Evolutionary conservation across 2,888 invertebrate genomes (phyloP).

Genomic region (Pollenia angustigena): DNA sequence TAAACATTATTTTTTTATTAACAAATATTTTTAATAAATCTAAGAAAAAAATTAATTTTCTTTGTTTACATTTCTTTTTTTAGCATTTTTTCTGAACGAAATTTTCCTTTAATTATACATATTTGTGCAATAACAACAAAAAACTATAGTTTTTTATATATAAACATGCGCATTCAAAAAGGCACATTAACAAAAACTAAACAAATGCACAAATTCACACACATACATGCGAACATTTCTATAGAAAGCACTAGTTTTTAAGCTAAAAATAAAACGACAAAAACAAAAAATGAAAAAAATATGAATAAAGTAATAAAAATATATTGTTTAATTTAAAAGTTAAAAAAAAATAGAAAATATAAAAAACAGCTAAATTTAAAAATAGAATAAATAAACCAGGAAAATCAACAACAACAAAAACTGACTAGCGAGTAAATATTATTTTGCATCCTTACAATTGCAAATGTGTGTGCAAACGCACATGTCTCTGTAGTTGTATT

Average conservation of each 20-base stretch:
- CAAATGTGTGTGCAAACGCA: neutral
- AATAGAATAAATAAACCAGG: neutral
- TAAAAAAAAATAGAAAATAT: neutral
- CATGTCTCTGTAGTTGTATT: neutral
- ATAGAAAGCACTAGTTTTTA: conserved; percentile 8
- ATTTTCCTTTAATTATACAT: neutral
- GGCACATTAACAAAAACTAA: neutral
- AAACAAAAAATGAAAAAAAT: neutral
- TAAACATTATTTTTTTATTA: too few relatives aligned
- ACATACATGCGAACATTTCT: neutral
- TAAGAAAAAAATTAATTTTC: neutral
- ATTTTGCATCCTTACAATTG: conserved; percentile 50
- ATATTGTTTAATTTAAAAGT: conserved; percentile 44
- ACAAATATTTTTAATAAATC: too few relatives aligned
- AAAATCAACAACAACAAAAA: neutral
- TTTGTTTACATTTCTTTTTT: conserved; percentile 49
- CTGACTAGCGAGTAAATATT: conserved; percentile 23
- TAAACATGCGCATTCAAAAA: conserved; percentile 55
- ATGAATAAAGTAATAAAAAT: conserved; percentile 55
- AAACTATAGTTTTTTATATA: too few relatives aligned
- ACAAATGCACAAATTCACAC: neutral
- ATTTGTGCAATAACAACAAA: conserved; percentile 1
- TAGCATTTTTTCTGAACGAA: neutral
- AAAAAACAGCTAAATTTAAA: conserved; percentile 2
- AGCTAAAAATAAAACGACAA: conserved; percentile 37